These are phyloP conservation scores for Acrobeloides nanus DNA, from an alignment of 2,888 invertebrate species.

Conservation along the genomic window DNA sequence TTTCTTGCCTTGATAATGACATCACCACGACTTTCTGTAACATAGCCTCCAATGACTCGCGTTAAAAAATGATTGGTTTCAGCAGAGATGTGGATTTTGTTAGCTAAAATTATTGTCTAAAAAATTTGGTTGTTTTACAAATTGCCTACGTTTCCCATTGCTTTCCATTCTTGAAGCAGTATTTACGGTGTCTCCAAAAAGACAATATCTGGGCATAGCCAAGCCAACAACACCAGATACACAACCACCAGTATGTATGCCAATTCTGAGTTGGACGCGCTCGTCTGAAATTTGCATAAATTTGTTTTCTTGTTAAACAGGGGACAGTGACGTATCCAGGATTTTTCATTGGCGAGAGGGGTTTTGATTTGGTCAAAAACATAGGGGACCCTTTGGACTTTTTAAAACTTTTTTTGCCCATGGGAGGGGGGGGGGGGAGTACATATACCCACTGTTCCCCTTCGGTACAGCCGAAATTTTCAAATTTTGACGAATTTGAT, in stretches of 20 bases:
- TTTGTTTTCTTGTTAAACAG: no score
- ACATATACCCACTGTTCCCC: no score
- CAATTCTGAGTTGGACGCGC: conserved; percentile 32
- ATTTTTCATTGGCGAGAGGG: no score
- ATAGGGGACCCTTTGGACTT: no score
- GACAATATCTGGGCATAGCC: conserved; percentile 35
- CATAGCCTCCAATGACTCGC: conserved; percentile 26
- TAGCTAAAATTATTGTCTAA: conserved; percentile 16
- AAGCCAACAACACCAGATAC: conserved; percentile 41
- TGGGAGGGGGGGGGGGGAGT: no score
- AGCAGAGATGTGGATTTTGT: conserved; percentile 20
- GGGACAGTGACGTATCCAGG: no score
- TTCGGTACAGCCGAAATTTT: no score
- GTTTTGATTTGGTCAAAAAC: no score
- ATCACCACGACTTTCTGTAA: conserved; percentile 42
- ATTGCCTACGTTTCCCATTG: not conserved
- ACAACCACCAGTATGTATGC: conserved; percentile 25
- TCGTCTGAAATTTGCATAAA: no score
- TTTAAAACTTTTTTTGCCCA: no score
- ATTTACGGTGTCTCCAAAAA: conserved; percentile 45
- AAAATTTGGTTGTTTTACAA: not conserved
- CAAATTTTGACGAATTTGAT: no score
- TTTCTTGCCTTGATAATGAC: conserved; percentile 41
- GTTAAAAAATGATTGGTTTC: conserved; percentile 18
- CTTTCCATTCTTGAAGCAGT: conserved; percentile 44